A percentile compares a stretch with the other conserved stretches of the same genome.
Evolutionary conservation across 2,888 invertebrate genomes (phyloP).

Genomic region (Macrosiphum euphorbiae): DNA sequence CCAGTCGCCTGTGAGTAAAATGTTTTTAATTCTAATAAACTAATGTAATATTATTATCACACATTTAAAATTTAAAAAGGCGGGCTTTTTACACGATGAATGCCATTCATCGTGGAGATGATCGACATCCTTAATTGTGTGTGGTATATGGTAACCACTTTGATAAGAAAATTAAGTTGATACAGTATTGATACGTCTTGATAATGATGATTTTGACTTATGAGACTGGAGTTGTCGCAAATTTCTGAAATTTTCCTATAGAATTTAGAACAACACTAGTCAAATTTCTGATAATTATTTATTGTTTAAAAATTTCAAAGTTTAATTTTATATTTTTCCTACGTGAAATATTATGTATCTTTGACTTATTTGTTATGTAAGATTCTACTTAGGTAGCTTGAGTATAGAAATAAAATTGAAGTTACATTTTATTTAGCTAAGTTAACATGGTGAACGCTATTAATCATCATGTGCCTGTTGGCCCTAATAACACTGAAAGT

Average conservation of each 20-base stretch:
- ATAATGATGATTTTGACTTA: slow-evolving; percentile 6
- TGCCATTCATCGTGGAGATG: not conserved
- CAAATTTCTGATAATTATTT: slow-evolving; percentile 4
- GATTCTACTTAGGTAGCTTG: not conserved
- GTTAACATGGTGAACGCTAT: slow-evolving; percentile 52
- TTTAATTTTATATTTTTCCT: not conserved
- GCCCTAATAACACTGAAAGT: slow-evolving; percentile 70
- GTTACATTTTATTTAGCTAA: not conserved
- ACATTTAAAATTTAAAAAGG: slow-evolving; percentile 14
- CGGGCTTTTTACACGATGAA: not conserved
- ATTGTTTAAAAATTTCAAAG: not conserved
- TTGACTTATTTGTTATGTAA: slow-evolving; percentile 22
- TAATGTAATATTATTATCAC: not conserved
- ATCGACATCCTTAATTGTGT: not conserved
- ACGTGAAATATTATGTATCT: not conserved
- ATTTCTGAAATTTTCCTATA: not conserved
- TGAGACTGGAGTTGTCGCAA: not conserved
- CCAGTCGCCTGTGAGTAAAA: too few relatives aligned
- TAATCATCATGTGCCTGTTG: slow-evolving; percentile 50
- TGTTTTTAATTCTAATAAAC: not conserved
- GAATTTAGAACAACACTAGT: not conserved
- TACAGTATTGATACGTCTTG: slow-evolving; percentile 35
- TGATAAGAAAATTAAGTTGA: not conserved
- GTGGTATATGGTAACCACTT: not conserved
- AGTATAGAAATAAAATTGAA: not conserved